phyloP scores from a whole-genome alignment of 2,888 invertebrate genomes.

The Dexiosoma caninum region DNA sequence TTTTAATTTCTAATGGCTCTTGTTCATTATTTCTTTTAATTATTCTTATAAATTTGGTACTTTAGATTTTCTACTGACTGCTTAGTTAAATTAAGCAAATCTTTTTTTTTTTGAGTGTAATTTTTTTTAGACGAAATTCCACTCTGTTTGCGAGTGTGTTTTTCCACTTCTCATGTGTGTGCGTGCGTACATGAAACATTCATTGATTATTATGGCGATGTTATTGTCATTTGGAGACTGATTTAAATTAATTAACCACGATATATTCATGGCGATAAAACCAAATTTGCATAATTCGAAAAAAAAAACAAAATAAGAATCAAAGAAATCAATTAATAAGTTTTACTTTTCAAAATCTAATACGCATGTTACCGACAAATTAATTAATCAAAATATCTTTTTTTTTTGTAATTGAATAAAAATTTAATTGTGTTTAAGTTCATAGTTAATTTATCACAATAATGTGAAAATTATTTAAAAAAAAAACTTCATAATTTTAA shows the following conservation, averaged over 20 bases:
- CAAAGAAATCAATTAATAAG: conserved; percentile 50
- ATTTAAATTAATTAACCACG: conserved; percentile 58
- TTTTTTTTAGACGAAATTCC: neutral
- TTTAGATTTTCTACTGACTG: neutral
- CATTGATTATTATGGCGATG: conserved; percentile 34
- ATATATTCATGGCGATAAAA: conserved; percentile 39
- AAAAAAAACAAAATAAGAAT: neutral
- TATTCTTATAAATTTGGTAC: neutral
- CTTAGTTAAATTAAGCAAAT: neutral
- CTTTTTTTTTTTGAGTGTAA: conserved; percentile 32
- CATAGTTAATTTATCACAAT: no score
- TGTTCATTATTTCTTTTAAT: neutral
- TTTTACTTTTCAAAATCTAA: neutral
- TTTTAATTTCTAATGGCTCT: no score
- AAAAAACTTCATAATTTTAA: no score
- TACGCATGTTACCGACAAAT: conserved; percentile 15
- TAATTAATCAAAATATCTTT: conserved; percentile 43
- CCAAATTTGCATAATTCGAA: conserved; percentile 32
- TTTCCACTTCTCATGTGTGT: neutral
- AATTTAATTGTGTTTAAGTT: neutral
- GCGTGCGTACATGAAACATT: neutral
- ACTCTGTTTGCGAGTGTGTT: neutral
- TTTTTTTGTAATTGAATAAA: conserved; percentile 13
- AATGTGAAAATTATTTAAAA: no score
- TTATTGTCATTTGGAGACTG: conserved; percentile 57